Evolutionary conservation across 2,113 vertebrate genomes (phyloP).

Genomic region (Larimichthys crocea): DNA sequence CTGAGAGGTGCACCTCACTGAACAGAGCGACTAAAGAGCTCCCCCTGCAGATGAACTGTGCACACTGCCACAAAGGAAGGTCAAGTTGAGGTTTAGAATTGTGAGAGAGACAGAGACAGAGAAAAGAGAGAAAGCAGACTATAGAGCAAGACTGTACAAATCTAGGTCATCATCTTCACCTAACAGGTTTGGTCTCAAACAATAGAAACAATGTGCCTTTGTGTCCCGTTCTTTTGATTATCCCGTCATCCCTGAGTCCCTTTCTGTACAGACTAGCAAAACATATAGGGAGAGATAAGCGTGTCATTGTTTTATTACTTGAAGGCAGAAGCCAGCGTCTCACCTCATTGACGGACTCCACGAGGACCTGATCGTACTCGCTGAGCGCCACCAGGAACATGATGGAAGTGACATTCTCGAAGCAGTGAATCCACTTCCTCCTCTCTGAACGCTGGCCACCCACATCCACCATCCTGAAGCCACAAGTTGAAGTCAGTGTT

Average conservation of each 20-base stretch:
- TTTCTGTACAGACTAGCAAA: not conserved
- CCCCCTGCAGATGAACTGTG: conserved; percentile 71
- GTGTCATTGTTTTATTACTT: not conserved
- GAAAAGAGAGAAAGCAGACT: not conserved
- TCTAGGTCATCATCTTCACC: conserved; percentile 64
- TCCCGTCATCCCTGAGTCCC: not conserved
- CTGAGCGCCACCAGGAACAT: conserved; percentile 90
- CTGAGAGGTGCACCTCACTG: conserved; percentile 25
- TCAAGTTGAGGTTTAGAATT: conserved; percentile 7
- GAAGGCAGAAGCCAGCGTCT: conserved; percentile 9
- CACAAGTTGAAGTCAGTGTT: not conserved
- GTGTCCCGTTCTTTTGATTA: conserved; percentile 9
- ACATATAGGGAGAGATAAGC: not conserved
- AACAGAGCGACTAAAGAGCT: conserved; percentile 77
- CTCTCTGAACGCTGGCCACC: conserved; percentile 92
- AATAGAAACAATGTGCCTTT: conserved; percentile 57
- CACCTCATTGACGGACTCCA: conserved; percentile 91
- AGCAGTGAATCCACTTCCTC: conserved; percentile 86
- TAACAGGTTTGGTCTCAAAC: conserved; percentile 48
- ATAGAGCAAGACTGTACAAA: conserved; percentile 32
- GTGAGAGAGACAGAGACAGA: not conserved
- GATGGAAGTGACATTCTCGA: conserved; percentile 84
- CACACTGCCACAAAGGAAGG: conserved; percentile 40
- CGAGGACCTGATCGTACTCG: conserved; percentile 93
- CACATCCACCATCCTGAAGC: conserved; percentile 90